A percentile compares a stretch with the other conserved stretches of the same genome.
Conservation (phyloP, 2,888 invertebrate genomes). For the Drosophila mulleri region DNA sequence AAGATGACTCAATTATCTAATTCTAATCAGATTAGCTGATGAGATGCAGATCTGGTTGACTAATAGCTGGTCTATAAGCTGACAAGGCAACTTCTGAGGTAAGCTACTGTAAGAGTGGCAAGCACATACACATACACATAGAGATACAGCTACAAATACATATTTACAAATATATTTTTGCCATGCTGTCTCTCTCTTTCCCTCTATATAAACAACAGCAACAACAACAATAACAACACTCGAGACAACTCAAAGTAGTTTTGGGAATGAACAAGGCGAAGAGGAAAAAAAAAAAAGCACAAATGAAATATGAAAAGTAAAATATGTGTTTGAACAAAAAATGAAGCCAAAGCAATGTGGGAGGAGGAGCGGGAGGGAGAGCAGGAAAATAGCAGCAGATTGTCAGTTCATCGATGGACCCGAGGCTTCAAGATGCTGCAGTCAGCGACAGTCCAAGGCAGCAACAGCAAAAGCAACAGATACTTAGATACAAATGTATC, state of each 20-base stretch:
- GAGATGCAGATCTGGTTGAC: not conserved
- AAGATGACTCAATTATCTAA: slow-evolving; percentile 40
- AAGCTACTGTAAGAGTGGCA: slow-evolving; percentile 51
- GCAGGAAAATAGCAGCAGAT: slow-evolving; percentile 22
- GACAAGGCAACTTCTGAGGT: slow-evolving; percentile 24
- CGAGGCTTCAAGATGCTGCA: slow-evolving; percentile 38
- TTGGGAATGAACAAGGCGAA: slow-evolving; percentile 44
- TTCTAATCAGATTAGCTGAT: slow-evolving; percentile 4
- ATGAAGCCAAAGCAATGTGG: slow-evolving; percentile 11
- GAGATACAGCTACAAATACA: slow-evolving; percentile 6
- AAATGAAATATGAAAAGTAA: slow-evolving; percentile 66
- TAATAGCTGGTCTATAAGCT: not conserved
- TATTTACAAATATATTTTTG: slow-evolving; percentile 54
- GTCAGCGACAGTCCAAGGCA: slow-evolving; percentile 50
- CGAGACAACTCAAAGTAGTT: slow-evolving; percentile 55
- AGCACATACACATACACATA: slow-evolving; percentile 13
- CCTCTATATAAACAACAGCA: slow-evolving; percentile 61
- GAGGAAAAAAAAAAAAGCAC: slow-evolving; percentile 24
- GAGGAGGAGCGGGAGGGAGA: not conserved
- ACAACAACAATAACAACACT: slow-evolving; percentile 36
- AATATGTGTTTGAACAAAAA: slow-evolving; percentile 60
- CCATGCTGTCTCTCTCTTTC: slow-evolving; percentile 18
- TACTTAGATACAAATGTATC: slow-evolving; percentile 34
- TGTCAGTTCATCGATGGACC: slow-evolving; percentile 66
- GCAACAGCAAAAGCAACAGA: slow-evolving; percentile 23